Conservation (phyloP, 37 sponge, comb jelly and placozoan species). For the Agelas oroides region DNA sequence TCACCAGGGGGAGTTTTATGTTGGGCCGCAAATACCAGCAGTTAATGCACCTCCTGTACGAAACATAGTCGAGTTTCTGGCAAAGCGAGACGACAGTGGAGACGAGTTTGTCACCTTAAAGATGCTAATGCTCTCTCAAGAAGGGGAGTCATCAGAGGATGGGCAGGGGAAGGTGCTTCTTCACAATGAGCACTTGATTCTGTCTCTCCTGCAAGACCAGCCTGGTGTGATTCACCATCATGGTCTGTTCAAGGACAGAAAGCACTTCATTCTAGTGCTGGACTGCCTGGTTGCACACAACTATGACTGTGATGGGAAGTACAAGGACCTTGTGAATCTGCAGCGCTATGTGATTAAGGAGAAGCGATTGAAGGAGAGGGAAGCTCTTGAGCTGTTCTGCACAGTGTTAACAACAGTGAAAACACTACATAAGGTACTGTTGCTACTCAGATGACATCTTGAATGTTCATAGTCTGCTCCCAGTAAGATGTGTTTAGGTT, state of each 20-base stretch:
- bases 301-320: conserved; percentile 35
- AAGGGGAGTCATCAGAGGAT: not conserved
- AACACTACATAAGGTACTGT: conserved; percentile 66
- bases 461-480: no score
- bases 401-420: conserved; percentile 49
- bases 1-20: conserved; percentile 52
- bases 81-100: conserved; percentile 51
- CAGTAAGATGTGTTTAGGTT: no score
- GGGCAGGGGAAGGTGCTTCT: conserved; percentile 74
- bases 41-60: conserved; percentile 61
- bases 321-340: conserved; percentile 67
- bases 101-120: conserved; percentile 70
- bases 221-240: conserved; percentile 75
- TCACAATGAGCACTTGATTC: conserved; percentile 78
- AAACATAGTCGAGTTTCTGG: conserved; percentile 64
- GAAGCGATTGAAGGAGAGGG: conserved; percentile 67
- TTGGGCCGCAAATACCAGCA: conserved; percentile 49
- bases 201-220: conserved; percentile 68
- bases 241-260: conserved; percentile 62
- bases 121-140: conserved; percentile 26
- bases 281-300: conserved; percentile 70
- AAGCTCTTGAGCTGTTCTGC: conserved; percentile 66
- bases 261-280: conserved; percentile 66
- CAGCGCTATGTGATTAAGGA: conserved; percentile 83
- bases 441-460: no score